Base-by-base conservation (phyloP, 2,113 vertebrate species). In the Heloderma charlesbogerti region DNA sequence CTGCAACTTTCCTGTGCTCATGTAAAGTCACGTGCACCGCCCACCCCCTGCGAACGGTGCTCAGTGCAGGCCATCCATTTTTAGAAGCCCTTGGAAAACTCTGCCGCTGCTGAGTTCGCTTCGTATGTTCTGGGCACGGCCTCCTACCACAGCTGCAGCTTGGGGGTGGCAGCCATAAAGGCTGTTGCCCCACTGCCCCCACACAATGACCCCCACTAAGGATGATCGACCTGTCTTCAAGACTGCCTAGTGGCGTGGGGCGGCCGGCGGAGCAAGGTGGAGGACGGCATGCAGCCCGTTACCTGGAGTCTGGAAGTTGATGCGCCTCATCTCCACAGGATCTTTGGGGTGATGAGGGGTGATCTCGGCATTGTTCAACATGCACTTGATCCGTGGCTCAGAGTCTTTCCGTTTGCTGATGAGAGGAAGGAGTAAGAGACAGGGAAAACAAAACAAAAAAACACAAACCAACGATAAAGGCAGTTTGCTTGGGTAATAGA, bases 241-340 rank as follows among this genome's bases (percentile, higher is more conserved):
- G 60, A 25, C 18, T 5, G 0, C n/a, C 18, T 51, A 80, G 48
- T 27, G 67, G 31, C 9, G 27, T 16, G 1, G 45, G 67, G 37
- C 1, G 6, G 86, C 18, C 1, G 8, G 86, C 18, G 12, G 89
- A 4, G 18, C 2, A 12, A 86, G 0, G 16, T 43, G 80, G 25
- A 89, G 91, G 90, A 74, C 9, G 10, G 83, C 20, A 1, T 78
- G 93, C 92, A 92, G 93, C 94, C 0, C 3, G 86, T 54, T 98
- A 99, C 99, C 99, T 98, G 98, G 98, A 0, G 99, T 99, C 97
- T 99, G 99, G 98, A 99, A 99, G 97, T 99, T 99, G 95, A 99
- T 99, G 91, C 99, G 97, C 6, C 99, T 98, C 98, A 99, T 99
- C 94, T 99, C 99, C 95, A 99, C 99, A 0, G 99, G 99, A 95